Evolutionary conservation across 2,797 vertebrate species (phyloP), one percentile per base, ranked within the genome.

Genomic region (Rhinella marina): DNA sequence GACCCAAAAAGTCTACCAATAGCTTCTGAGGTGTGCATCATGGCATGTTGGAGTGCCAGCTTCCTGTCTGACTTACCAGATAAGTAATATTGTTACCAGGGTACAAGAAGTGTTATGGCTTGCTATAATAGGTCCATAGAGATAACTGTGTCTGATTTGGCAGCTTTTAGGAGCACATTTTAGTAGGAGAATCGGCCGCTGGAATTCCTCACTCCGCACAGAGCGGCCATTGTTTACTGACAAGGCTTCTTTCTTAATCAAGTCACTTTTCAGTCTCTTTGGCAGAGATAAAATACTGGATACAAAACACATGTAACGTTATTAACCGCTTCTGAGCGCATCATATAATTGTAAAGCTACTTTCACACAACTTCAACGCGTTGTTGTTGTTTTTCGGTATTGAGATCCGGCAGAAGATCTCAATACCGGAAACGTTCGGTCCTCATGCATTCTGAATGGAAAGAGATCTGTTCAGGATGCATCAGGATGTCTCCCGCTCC

Each of bases 181-280:
- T 70, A 70, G 50, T 56, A 83, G 81, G 19, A 72, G 50, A 72
- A 25, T 0, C 3, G 32, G 32, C n/a, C 7, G 25, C 66, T 57
- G 64, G 27, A 72, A 83, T 72, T 72, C 52, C 41, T 25, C 66
- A 10, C 23, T 50, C 17, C 2, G 25, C 81, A 83, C 81, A 72
- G 50, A 83, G 7, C 64, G 13, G 17, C 27, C 32, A 83, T 83
- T 83, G 81, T 83, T 56, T 56, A 32, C 66, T 56, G 81, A 83
- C 81, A 83, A 83, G 62, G 66, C 66, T 13, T 52, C 66, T 57
- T 57, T 83, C 66, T 83, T 70, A n/a, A 62, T 81, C 14, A 21
- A 81, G 57, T 56, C 19, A 62, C 48, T 41, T 64, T 72, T 14
- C 52, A 23, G 12, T 25, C 3, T 52, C 27, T 56, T 56, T 83